phyloP scores from a whole-genome alignment of 2,113 vertebrate species.

The Sturnira hondurensis region DNA sequence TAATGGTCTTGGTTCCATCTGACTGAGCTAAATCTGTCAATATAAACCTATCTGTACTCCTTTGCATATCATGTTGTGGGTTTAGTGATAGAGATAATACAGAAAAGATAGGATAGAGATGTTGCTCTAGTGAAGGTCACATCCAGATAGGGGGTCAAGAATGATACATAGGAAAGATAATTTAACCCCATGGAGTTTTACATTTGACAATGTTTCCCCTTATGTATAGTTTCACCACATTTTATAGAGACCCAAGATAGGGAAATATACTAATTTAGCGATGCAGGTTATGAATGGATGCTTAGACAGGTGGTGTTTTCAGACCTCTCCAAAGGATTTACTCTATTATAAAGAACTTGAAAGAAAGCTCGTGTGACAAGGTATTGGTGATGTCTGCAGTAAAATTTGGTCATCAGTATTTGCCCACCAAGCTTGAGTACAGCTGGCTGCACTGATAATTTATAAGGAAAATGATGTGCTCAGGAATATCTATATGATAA shows the following conservation, averaged over 20 bases:
- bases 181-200: background rate
- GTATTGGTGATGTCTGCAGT: background rate
- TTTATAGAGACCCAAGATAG: background rate
- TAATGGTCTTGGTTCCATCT: background rate
- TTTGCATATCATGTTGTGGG: background rate
- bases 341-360: background rate
- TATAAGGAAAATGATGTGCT: background rate
- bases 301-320: background rate
- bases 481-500: background rate
- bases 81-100: background rate
- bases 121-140: background rate
- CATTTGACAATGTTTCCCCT: background rate
- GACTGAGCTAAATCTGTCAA: background rate
- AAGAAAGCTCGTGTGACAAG: background rate
- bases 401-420: background rate
- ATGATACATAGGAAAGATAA: background rate
- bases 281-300: background rate
- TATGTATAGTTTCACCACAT: background rate
- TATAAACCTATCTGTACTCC: background rate
- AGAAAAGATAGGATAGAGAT: background rate
- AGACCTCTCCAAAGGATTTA: background rate
- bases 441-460: background rate
- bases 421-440: background rate
- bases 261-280: background rate
- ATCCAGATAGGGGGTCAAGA: background rate